Evolutionary conservation across 2,888 invertebrate genomes (phyloP).

Genomic region (Lomographa bimaculata): DNA sequence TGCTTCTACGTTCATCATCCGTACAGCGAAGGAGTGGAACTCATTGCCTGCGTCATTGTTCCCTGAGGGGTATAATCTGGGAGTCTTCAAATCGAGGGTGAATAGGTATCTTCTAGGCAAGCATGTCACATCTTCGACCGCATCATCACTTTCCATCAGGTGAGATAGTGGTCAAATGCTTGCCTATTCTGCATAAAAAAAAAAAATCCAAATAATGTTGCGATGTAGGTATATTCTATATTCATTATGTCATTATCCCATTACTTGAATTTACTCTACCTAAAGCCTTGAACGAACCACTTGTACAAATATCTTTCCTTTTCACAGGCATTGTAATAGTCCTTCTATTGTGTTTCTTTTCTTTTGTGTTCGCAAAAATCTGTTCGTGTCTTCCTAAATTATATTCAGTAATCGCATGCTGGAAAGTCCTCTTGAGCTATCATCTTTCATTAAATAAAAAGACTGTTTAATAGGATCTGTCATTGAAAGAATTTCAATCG

Average conservation of each 20-base stretch:
- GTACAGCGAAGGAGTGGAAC: too few species aligned
- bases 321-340: constrained; percentile 17
- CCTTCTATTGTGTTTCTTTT: constrained; percentile 19
- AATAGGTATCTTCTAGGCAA: too few species aligned
- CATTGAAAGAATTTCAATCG: constrained; percentile 17
- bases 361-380: constrained; percentile 16
- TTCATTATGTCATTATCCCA: constrained; percentile 13
- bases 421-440: constrained; percentile 3
- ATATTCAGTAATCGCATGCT: constrained; percentile 15
- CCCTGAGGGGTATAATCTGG: too few species aligned
- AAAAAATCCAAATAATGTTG: background rate
- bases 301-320: constrained; percentile 16
- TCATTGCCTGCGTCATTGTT: too few species aligned
- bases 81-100: too few species aligned
- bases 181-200: too few species aligned
- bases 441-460: constrained; percentile 4
- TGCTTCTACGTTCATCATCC: too few species aligned
- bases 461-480: constrained; percentile 1
- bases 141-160: too few species aligned
- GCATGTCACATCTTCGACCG: too few species aligned
- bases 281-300: constrained; percentile 20
- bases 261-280: constrained; percentile 8
- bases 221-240: constrained; percentile 1
- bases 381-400: constrained; percentile 12
- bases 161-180: too few species aligned